These are phyloP conservation scores for Sebastiscus albofasciatus DNA, from an alignment of 2,797 vertebrate genomes.

Conservation along the genomic window DNA sequence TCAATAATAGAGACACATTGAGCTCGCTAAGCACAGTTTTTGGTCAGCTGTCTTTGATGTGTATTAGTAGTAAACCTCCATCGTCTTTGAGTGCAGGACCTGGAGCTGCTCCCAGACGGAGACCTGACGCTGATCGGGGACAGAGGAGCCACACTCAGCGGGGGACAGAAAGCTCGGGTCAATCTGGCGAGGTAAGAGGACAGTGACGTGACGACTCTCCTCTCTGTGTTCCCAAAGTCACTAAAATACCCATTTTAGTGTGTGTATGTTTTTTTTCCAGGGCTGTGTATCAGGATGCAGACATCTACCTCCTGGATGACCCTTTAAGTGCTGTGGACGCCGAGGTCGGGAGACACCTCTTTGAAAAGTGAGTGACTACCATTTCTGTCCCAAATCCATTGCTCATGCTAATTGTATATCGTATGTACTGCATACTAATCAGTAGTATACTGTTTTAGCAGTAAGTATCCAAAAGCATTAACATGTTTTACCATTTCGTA, in stretches of 20 bases:
- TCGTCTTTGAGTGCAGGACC: constrained; percentile 81
- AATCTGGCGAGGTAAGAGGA: constrained; percentile 88
- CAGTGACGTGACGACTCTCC: neutral
- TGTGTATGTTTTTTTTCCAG: constrained; percentile 64
- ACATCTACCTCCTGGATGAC: constrained; percentile 93
- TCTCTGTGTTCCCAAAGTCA: neutral
- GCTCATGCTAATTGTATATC: no score
- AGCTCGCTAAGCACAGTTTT: neutral
- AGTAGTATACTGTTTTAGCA: neutral
- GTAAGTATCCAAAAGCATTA: neutral
- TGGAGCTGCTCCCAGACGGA: constrained; percentile 89
- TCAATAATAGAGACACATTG: neutral
- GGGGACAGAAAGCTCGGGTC: constrained; percentile 93
- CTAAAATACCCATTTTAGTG: neutral
- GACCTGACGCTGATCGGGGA: constrained; percentile 94
- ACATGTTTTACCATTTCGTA: neutral
- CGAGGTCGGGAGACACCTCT: constrained; percentile 91
- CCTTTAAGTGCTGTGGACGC: constrained; percentile 92
- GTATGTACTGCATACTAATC: neutral
- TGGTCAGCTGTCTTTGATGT: neutral
- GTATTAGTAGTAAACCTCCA: constrained; percentile 63
- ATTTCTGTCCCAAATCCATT: neutral
- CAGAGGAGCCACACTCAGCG: constrained; percentile 91
- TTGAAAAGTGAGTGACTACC: constrained; percentile 88
- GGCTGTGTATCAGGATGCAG: constrained; percentile 92